Conservation (phyloP, 2,888 invertebrate genomes). For the Caenorhabditis panamensis region DNA sequence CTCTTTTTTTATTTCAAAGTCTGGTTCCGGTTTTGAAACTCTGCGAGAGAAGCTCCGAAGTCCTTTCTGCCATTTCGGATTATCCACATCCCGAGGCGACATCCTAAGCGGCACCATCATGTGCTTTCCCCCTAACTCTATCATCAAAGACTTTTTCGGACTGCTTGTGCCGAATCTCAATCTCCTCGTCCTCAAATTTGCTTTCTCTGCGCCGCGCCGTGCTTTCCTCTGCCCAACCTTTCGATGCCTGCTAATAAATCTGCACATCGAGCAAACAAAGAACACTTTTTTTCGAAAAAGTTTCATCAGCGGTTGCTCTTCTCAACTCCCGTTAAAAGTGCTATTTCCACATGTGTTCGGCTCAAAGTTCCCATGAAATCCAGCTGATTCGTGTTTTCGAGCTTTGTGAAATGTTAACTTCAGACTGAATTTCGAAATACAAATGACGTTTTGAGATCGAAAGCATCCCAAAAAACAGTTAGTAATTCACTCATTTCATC, state of each 20-base stretch:
- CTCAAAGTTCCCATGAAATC: neutral
- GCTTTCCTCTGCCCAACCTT: constrained; percentile 17
- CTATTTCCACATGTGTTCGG: constrained; percentile 3
- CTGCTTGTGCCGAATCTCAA: constrained; percentile 20
- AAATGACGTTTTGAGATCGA: too few relatives aligned
- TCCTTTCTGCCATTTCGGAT: neutral
- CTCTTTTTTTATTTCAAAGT: neutral
- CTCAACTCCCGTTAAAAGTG: neutral
- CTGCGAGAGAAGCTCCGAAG: neutral
- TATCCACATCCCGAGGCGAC: constrained; percentile 23
- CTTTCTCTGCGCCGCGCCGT: constrained; percentile 23
- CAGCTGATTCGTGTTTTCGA: neutral
- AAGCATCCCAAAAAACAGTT: too few relatives aligned
- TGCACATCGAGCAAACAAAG: constrained; percentile 60
- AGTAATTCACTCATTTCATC: too few relatives aligned
- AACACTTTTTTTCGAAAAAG: constrained; percentile 37
- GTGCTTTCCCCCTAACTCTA: neutral
- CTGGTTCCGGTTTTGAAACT: neutral
- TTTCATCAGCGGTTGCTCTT: constrained; percentile 19
- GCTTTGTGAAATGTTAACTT: too few relatives aligned
- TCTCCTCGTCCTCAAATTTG: constrained; percentile 46
- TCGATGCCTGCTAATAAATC: constrained; percentile 46
- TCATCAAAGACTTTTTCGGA: constrained; percentile 7
- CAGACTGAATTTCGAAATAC: too few relatives aligned
- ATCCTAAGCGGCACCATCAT: neutral